These are phyloP conservation scores for Drosophila putrida DNA, from an alignment of 2,888 invertebrate species.

Conservation along the genomic window DNA sequence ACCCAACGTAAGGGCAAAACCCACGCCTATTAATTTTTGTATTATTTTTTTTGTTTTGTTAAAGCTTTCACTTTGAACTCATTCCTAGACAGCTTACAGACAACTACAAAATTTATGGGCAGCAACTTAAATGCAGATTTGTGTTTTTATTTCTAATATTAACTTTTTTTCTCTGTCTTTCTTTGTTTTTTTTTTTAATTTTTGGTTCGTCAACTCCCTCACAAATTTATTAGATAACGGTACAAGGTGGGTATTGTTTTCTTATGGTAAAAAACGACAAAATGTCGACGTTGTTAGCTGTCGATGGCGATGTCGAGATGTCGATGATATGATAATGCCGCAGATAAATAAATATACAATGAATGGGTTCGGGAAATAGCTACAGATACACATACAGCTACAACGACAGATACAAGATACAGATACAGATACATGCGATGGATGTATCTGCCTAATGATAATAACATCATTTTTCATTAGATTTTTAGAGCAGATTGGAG, in stretches of 20 bases:
- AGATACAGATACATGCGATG: constrained; percentile 14
- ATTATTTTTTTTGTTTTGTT: constrained; percentile 16
- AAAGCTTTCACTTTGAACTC: constrained; percentile 73
- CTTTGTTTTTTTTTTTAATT: constrained; percentile 7
- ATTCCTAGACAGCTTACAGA: constrained; percentile 52
- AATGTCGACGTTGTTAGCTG: constrained; percentile 75
- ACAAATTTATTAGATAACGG: constrained; percentile 77
- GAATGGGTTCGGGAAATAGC: constrained; percentile 21
- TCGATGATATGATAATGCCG: constrained; percentile 76
- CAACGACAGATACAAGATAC: constrained; percentile 13
- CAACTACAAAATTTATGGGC: constrained; percentile 61
- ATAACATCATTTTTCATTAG: constrained; percentile 63
- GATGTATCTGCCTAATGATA: constrained; percentile 59
- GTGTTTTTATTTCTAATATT: constrained; percentile 28
- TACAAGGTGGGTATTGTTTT: constrained; percentile 49
- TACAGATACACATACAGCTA: constrained; percentile 12
- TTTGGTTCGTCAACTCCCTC: constrained; percentile 63
- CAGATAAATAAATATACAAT: constrained; percentile 62
- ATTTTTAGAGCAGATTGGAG: constrained; percentile 49
- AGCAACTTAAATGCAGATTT: constrained; percentile 69
- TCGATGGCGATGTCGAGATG: constrained; percentile 65
- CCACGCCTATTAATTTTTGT: constrained; percentile 56
- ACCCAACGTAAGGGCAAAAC: constrained; percentile 67
- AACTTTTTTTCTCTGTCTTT: constrained; percentile 13
- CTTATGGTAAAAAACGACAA: constrained; percentile 72